These are phyloP conservation scores for Ormia ochracea DNA, from an alignment of 2,888 invertebrate species.

Conservation along the genomic window DNA sequence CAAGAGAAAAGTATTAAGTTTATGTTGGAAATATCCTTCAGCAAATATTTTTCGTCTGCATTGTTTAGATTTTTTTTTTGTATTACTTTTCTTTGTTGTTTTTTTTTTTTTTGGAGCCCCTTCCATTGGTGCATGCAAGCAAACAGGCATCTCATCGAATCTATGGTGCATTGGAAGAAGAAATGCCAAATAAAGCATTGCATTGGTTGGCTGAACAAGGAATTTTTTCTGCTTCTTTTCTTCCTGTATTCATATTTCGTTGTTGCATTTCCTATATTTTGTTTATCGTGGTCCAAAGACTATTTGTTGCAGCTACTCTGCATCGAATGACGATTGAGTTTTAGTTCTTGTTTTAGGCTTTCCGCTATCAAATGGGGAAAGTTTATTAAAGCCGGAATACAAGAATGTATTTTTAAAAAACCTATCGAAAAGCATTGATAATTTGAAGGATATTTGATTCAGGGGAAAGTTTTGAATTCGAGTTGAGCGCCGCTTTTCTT, in stretches of 20 bases:
- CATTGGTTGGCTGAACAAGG: constrained; percentile 50
- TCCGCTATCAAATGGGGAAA: not conserved
- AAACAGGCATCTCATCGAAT: constrained; percentile 27
- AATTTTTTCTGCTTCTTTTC: constrained; percentile 14
- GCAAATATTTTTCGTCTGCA: constrained; percentile 54
- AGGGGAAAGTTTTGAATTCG: too few relatives aligned
- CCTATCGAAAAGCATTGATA: too few relatives aligned
- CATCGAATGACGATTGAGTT: constrained; percentile 20
- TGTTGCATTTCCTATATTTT: constrained; percentile 42
- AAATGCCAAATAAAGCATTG: constrained; percentile 56
- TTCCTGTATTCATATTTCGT: constrained; percentile 13
- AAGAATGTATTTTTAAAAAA: too few relatives aligned
- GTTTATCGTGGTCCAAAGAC: constrained; percentile 27
- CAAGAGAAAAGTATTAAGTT: constrained; percentile 37
- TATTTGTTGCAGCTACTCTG: constrained; percentile 45
- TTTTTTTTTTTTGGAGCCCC: not conserved
- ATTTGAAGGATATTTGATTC: too few relatives aligned
- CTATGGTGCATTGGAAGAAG: constrained; percentile 36
- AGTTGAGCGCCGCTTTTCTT: too few relatives aligned
- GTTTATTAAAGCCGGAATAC: accelerated
- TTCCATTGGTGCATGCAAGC: not conserved
- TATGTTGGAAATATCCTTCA: constrained; percentile 48
- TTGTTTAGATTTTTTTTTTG: constrained; percentile 28
- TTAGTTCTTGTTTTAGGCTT: constrained; percentile 15
- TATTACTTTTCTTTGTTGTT: not conserved